A percentile compares a stretch with the other conserved stretches of the same genome.
Evolutionary conservation across 1,140 invertebrate genomes (phyloP).

Genomic region (Condylostylus longicornis): DNA sequence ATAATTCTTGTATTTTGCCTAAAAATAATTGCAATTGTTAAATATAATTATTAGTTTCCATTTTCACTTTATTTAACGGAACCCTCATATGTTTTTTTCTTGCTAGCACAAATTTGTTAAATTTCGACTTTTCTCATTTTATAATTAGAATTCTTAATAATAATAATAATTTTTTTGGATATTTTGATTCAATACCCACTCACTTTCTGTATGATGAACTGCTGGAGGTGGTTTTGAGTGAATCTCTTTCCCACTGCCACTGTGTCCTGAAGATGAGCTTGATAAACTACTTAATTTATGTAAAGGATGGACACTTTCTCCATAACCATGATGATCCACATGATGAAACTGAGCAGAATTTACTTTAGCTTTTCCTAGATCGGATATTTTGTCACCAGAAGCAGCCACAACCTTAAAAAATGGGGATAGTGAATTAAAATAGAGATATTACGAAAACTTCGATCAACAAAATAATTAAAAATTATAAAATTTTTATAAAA

Average conservation of each 20-base stretch:
- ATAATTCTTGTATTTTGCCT: too few relatives aligned
- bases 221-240: slow-evolving; percentile 13
- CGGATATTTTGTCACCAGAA: slow-evolving; percentile 52
- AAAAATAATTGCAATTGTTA: too few relatives aligned
- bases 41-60: too few relatives aligned
- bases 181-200: slow-evolving; percentile 14
- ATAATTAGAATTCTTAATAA: not conserved
- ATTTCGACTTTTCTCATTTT: too few relatives aligned
- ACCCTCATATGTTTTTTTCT: too few relatives aligned
- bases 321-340: slow-evolving; percentile 22
- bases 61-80: too few relatives aligned
- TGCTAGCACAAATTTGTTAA: too few relatives aligned
- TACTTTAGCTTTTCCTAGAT: slow-evolving; percentile 59
- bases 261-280: slow-evolving; percentile 27
- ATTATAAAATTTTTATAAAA: not conserved
- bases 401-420: slow-evolving; percentile 18
- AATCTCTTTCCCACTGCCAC: slow-evolving; percentile 16
- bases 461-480: too few relatives aligned
- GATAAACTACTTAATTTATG: slow-evolving; percentile 25
- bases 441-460: not conserved
- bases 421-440: too few relatives aligned
- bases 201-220: slow-evolving; percentile 26
- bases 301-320: slow-evolving; percentile 19
- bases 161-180: slow-evolving; percentile 7
- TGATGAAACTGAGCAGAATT: slow-evolving; percentile 49